A percentile compares a stretch with the other conserved stretches of the same genome.
Conservation (phyloP, 2,113 vertebrate genomes). For the Rallus limicola region DNA sequence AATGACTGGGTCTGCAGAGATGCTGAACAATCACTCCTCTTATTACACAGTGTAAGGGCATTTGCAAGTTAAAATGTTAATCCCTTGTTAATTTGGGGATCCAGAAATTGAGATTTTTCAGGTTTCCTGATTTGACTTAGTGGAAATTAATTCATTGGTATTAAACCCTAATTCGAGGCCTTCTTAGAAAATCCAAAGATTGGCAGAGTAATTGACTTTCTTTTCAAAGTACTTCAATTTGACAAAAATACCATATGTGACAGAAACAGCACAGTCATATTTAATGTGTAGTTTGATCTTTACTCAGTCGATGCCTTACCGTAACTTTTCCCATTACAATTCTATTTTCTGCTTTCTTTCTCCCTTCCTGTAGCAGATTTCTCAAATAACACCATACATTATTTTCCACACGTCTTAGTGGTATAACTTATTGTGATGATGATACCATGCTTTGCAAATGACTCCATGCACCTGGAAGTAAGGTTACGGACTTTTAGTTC, state of each 20-base stretch:
- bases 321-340: conserved; percentile 26
- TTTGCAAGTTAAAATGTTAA: conserved; percentile 5
- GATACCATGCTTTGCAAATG: conserved; percentile 42
- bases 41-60: neutral
- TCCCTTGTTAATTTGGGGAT: neutral
- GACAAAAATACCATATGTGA: conserved; percentile 1
- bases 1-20: neutral
- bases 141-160: neutral
- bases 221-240: neutral
- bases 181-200: neutral
- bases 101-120: neutral
- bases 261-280: neutral
- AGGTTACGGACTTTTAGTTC: conserved; percentile 56
- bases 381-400: conserved; percentile 30
- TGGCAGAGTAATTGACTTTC: neutral
- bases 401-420: conserved; percentile 15
- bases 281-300: conserved; percentile 4
- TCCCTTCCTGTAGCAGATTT: conserved; percentile 17
- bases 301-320: neutral
- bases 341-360: neutral
- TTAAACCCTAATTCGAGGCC: neutral
- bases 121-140: neutral
- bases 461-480: conserved; percentile 49
- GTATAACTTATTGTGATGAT: conserved; percentile 52
- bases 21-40: neutral